phyloP scores from a whole-genome alignment of 1,140 invertebrate species.

The Leptinotarsa lineolata region DNA sequence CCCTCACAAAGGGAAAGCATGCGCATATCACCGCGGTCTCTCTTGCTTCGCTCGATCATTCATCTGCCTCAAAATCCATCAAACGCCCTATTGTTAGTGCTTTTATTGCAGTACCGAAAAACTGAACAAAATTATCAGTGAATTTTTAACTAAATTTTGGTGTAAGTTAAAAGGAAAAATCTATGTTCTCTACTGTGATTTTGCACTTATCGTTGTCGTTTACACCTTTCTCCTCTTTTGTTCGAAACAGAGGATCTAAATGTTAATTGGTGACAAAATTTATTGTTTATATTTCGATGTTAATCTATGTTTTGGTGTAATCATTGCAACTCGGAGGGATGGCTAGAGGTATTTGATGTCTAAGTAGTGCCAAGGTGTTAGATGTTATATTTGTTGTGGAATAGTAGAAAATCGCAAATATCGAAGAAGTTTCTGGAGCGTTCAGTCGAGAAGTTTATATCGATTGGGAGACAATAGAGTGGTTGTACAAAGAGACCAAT shows the following conservation, averaged over 20 bases:
- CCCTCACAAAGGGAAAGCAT: slow-evolving; percentile 26
- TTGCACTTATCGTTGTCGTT: slow-evolving; percentile 51
- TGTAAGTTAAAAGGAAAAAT: slow-evolving; percentile 44
- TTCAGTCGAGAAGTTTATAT: slow-evolving; percentile 26
- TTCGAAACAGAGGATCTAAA: slow-evolving; percentile 18
- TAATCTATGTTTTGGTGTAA: slow-evolving; percentile 39
- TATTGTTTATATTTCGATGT: slow-evolving; percentile 34
- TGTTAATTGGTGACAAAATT: slow-evolving; percentile 23
- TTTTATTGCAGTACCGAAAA: slow-evolving; percentile 39
- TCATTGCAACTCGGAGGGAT: slow-evolving; percentile 25
- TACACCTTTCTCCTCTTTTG: slow-evolving; percentile 44
- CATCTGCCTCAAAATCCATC: slow-evolving; percentile 18
- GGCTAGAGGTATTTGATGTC: slow-evolving; percentile 38
- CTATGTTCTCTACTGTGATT: slow-evolving; percentile 41
- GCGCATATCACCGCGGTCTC: slow-evolving; percentile 33
- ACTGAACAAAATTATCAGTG: slow-evolving; percentile 49
- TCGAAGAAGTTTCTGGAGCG: slow-evolving; percentile 30
- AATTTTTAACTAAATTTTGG: slow-evolving; percentile 50
- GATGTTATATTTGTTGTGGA: slow-evolving; percentile 41
- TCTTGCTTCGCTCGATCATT: slow-evolving; percentile 7
- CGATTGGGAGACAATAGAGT: slow-evolving; percentile 32
- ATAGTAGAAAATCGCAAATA: slow-evolving; percentile 24
- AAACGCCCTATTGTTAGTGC: slow-evolving; percentile 23
- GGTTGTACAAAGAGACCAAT: slow-evolving; percentile 24
- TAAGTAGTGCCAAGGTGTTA: slow-evolving; percentile 41